Evolutionary conservation across 1,140 invertebrate genomes (phyloP), one percentile per base, ranked within the genome.

Genomic region (Neodiprion lecontei): DNA sequence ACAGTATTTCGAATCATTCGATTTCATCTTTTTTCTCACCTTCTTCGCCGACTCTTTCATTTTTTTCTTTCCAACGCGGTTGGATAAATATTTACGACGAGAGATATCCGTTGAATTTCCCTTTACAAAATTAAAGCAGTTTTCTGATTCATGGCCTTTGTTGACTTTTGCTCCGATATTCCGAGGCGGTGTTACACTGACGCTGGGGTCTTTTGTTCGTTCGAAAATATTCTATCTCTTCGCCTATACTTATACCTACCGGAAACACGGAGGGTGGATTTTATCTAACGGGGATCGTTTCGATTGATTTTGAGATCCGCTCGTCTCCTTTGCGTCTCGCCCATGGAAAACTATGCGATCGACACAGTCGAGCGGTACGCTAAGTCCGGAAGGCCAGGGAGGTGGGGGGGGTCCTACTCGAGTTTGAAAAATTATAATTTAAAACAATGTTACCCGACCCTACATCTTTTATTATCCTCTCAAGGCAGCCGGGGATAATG

Each of bases 341-440:
- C 28, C 5, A 40, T 40, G 28, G 28, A 40, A 40, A 40, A 40
- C 28, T 40, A 40, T 2, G 28, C 28, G 28, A 40, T 40, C 28
- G 1, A 3, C 28, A 40, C 0, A 40, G 28, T 40, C 28, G 5
- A 40, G 28, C 28, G 28, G 28, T 0, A 40, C 28, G 28, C 28
- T 40, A 40, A 40, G 5, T 40, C 28, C 28, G 2, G 28, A 40
- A 40, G 28, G 53, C 9, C 53, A 21, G 17, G 17, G 17, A 21
- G 17, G 17, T 0, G 17, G 17, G 17, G 53, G n/a, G 53, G 11
- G 11, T 61, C 11, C 53, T n/a, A 8, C n/a, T 61, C 11, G n/a
- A 61, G 53, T 61, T 61, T 61, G 53, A 61, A 61, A 61, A 61
- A 61, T 61, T 61, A 61, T 61, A 61, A 61, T 61, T 61, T 61